Base-by-base conservation (phyloP, 2,113 vertebrate species). In the Pogonocichla stellata region DNA sequence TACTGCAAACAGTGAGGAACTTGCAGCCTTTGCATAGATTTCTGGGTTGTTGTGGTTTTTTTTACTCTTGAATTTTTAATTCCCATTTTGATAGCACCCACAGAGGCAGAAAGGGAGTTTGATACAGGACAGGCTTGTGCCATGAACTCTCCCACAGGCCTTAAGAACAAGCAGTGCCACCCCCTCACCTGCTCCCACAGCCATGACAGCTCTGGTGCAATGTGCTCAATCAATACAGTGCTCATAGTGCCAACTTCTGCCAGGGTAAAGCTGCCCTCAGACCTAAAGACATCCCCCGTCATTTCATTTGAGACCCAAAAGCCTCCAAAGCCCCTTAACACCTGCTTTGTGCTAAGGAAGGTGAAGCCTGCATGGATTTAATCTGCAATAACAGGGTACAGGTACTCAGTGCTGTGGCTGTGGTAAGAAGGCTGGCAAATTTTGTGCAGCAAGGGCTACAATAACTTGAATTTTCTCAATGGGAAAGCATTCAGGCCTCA, bases 31-130 rank as follows among this genome's bases (percentile, higher is more conserved):
- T 25, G 48, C 54, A 29, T 8, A 6, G 24, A 5, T 45, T 56
- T 28, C 8, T 33, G 53, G 3, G 1, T 14, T 29, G 5, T n/a
- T n/a, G n/a, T n/a, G 5, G 2, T 22, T 26, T 12, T 19, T 15
- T 12, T 26, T n/a, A 0, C 34, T 53, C 53, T 43, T 67, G 45
- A 14, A 61, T 45, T 67, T 71, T 64, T 14, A 71, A 64, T 43
- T 47, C 33, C 28, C n/a, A 7, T 25, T 88, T 75, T 31, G 36
- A 0, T 23, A 12, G 36, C 70, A 14, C 47, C 40, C 92, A 33
- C 81, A 74, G 88, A 92, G 73, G 9, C 82, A 95, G 79, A 79
- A 75, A n/a, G 65, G 70, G 57, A 92, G 58, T 61, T 5, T 90
- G 74, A 75, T 33, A 34, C 3, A 42, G 61, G 23, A 45, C 43